These are phyloP conservation scores for Solenopsis invicta DNA, from an alignment of 1,140 invertebrate genomes.

Conservation along the genomic window DNA sequence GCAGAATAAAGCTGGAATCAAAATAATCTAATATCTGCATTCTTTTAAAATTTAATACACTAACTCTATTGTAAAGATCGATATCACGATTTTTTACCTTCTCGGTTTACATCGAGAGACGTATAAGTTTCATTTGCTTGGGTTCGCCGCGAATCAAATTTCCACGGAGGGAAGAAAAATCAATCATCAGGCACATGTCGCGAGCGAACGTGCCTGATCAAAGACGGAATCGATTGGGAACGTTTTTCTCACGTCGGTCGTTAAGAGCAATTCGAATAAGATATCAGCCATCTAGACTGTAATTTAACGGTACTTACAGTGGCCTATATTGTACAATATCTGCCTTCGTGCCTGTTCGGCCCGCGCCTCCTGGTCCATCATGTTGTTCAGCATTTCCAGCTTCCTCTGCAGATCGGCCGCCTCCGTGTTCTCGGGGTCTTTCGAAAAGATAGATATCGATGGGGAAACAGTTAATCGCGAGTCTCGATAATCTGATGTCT, in stretches of 20 bases:
- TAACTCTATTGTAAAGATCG: not conserved
- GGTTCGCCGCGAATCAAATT: conserved; percentile 22
- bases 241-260: conserved; percentile 40
- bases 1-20: conserved; percentile 6
- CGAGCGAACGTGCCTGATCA: conserved; percentile 30
- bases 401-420: conserved; percentile 97
- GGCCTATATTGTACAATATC: conserved; percentile 89
- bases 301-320: conserved; percentile 89
- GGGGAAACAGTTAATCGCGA: conserved; percentile 76
- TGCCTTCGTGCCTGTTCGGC: conserved; percentile 89
- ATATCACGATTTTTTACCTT: conserved; percentile 31
- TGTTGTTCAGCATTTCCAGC: conserved; percentile 96
- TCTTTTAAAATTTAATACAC: not conserved
- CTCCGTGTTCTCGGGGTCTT: conserved; percentile 96
- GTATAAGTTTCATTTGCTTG: conserved; percentile 1
- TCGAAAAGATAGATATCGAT: conserved; percentile 81
- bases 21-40: conserved; percentile 15
- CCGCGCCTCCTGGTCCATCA: conserved; percentile 93
- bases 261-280: conserved; percentile 62
- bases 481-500: conserved; percentile 58
- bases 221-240: conserved; percentile 62
- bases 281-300: conserved; percentile 73
- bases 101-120: not conserved
- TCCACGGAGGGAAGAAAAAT: not conserved
- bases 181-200: conserved; percentile 8